These are phyloP conservation scores for Saguinus imperator DNA, from an alignment of 2,113 vertebrate species.

Conservation along the genomic window DNA sequence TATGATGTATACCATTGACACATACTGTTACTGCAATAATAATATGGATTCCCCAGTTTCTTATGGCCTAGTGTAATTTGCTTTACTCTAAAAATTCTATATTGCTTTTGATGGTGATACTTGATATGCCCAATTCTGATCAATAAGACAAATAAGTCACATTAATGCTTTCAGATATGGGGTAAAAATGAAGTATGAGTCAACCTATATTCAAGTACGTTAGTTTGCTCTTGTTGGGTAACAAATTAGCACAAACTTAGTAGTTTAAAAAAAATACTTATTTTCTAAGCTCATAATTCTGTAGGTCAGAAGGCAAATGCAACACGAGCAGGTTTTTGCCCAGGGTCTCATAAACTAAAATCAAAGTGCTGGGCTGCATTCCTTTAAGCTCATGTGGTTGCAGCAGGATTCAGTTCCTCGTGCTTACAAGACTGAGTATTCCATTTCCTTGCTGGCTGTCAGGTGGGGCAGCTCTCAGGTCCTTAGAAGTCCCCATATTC, in stretches of 20 bases:
- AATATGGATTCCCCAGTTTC: background rate
- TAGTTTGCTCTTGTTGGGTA: background rate
- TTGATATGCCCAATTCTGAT: background rate
- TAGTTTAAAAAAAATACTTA: background rate
- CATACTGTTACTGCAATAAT: background rate
- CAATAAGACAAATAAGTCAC: background rate
- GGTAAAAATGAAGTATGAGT: background rate
- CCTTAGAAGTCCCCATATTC: background rate
- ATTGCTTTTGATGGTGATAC: slow-evolving; percentile 11
- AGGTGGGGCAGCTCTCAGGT: background rate
- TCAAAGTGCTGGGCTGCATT: background rate
- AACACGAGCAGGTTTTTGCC: background rate
- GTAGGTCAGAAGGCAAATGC: background rate
- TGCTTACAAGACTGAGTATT: background rate
- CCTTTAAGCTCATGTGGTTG: background rate
- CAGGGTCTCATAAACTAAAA: background rate
- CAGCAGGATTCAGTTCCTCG: background rate
- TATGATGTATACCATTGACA: background rate
- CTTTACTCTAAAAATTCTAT: background rate
- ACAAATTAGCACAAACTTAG: background rate
- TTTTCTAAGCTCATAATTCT: background rate
- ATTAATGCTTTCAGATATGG: background rate
- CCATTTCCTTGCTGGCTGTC: background rate
- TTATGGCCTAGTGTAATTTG: background rate
- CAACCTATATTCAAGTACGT: background rate